Percentiles rank a stretch among this genome's conserved stretches.
Evolutionary conservation across 1,140 invertebrate species (phyloP).

Genomic region (Drosophila funebris): DNA sequence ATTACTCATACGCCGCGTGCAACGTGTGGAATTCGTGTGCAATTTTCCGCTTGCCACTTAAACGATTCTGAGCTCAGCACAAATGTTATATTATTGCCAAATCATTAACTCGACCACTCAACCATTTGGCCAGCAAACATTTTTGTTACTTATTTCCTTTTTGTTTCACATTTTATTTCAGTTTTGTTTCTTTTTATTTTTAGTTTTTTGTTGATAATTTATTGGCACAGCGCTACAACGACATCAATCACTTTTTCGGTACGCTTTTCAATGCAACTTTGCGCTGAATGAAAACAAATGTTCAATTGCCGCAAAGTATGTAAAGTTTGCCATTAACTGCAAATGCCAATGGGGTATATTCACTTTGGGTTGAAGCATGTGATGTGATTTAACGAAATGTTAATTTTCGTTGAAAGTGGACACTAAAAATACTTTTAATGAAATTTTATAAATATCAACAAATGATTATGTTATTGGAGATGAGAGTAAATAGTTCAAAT

Average conservation of each 20-base stretch:
- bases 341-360: background rate
- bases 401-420: too few relatives aligned
- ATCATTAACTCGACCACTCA: slow-evolving; percentile 79
- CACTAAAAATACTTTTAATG: too few relatives aligned
- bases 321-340: slow-evolving; percentile 53
- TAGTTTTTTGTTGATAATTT: slow-evolving; percentile 72
- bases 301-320: slow-evolving; percentile 79
- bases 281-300: slow-evolving; percentile 80
- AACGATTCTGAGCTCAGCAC: slow-evolving; percentile 45
- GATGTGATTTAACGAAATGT: background rate
- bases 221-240: slow-evolving; percentile 70
- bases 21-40: slow-evolving; percentile 58
- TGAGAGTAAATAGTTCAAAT: too few relatives aligned
- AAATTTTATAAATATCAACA: too few relatives aligned
- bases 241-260: slow-evolving; percentile 79
- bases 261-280: slow-evolving; percentile 75
- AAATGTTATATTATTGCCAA: slow-evolving; percentile 78
- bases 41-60: slow-evolving; percentile 80
- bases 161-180: slow-evolving; percentile 21
- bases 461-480: too few relatives aligned
- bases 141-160: slow-evolving; percentile 8
- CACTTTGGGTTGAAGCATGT: background rate
- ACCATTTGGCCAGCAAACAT: slow-evolving; percentile 60
- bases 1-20: slow-evolving; percentile 72
- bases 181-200: slow-evolving; percentile 10